A percentile compares a stretch with the other conserved stretches of the same genome.
These are phyloP conservation scores for Cepaea hortensis DNA, from an alignment of 2,888 invertebrate genomes.

Conservation along the genomic window DNA sequence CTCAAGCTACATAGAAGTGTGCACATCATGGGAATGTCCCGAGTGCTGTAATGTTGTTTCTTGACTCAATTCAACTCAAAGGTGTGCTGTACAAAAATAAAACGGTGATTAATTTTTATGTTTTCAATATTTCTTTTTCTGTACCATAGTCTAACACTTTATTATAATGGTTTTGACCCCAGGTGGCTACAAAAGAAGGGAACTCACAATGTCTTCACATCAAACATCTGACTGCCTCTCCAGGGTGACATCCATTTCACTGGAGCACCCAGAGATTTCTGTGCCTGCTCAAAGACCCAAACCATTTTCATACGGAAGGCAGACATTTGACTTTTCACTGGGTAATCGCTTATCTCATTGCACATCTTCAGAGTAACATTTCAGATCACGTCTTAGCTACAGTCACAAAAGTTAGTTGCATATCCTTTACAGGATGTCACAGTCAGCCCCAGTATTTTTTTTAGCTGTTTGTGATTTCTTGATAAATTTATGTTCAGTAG, in stretches of 20 bases:
- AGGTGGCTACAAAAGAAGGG: conserved; percentile 1
- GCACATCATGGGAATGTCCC: too few species aligned
- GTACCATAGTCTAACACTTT: too few species aligned
- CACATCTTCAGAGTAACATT: neutral
- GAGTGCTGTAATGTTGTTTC: too few species aligned
- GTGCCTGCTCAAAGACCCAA: conserved; percentile 64
- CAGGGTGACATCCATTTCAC: conserved; percentile 68
- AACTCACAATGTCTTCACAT: neutral
- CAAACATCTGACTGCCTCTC: neutral
- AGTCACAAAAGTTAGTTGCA: neutral
- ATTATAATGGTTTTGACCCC: neutral
- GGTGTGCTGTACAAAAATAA: too few species aligned
- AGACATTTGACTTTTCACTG: conserved; percentile 66
- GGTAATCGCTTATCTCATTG: conserved; percentile 55
- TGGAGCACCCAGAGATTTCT: conserved; percentile 69
- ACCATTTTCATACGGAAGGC: conserved; percentile 66
- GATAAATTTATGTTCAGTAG: too few species aligned
- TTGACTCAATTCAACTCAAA: too few species aligned
- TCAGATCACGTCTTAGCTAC: neutral
- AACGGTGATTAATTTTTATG: too few species aligned
- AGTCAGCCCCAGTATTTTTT: too few species aligned
- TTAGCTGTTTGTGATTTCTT: too few species aligned
- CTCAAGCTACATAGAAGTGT: too few species aligned
- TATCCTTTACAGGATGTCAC: too few species aligned
- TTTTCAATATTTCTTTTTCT: too few species aligned